A percentile compares a stretch with the other conserved stretches of the same genome.
These are phyloP conservation scores for Phrynocephalus vlangalii DNA, from an alignment of 2,797 vertebrate species.

Conservation along the genomic window DNA sequence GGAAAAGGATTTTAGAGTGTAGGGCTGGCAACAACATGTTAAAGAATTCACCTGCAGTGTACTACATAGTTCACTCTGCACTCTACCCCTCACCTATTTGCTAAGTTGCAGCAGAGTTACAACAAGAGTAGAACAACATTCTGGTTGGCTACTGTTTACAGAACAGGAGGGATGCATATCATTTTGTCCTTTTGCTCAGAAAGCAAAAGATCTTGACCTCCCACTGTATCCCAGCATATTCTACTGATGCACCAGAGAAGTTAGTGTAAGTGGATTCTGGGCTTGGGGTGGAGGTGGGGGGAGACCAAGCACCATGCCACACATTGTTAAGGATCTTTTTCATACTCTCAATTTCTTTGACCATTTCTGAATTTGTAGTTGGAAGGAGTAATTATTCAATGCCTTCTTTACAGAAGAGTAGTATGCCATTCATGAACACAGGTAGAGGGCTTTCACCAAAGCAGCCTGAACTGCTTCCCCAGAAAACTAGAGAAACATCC, in stretches of 20 bases:
- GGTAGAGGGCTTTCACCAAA: not conserved
- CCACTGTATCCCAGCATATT: not conserved
- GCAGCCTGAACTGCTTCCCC: not conserved
- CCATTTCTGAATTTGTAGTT: not conserved
- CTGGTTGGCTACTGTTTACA: not conserved
- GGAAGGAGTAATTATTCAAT: not conserved
- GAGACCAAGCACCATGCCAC: not conserved
- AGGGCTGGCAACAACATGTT: not conserved
- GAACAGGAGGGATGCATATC: not conserved
- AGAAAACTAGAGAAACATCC: constrained; percentile 56
- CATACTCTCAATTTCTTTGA: not conserved
- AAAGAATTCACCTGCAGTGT: not conserved
- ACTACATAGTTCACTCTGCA: not conserved
- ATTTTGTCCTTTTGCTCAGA: not conserved
- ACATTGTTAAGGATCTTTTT: not conserved
- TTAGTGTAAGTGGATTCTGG: not conserved
- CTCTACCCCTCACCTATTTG: not conserved
- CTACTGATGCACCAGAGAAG: not conserved
- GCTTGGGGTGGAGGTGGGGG: too few species aligned
- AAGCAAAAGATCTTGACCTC: not conserved
- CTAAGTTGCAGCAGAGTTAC: not conserved
- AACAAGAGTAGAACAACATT: not conserved
- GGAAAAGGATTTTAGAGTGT: not conserved
- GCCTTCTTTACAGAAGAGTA: not conserved
- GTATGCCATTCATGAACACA: not conserved